Evolutionary conservation across 1,140 invertebrate species (phyloP), one percentile per base, ranked within the genome.

Genomic region (Gryon sp.): DNA sequence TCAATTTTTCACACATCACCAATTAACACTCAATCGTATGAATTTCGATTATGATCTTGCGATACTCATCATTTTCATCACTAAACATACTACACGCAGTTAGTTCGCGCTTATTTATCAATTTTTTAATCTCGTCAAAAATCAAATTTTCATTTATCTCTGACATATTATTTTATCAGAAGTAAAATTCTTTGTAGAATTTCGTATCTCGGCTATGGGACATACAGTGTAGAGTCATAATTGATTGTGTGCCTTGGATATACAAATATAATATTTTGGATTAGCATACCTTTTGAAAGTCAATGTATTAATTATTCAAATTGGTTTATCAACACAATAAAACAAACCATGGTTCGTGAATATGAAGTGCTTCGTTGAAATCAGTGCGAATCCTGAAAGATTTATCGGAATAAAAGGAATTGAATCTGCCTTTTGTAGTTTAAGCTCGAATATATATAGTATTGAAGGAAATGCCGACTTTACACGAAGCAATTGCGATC

Each of bases 101-200:
- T 75, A 81, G 76, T 63, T 80, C 80, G 83, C 75, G 82, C 84
- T 85, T 84, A 53, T 83, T 55, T 77, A 50, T 57, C 28, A 34
- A 14, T 43, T 43, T 36, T 26, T 36, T 43, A 22, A 19, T 55
- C 24, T 43, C 26, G 36, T 60, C 45, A 50, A 22, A n/a, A 50
- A 57, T 50, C 57, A 22, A 55, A 57, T 24, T 55, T 11, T 69
- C 24, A 62, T 50, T 48, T 15, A 43, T 30, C 11, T 36, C 12
- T 45, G 7, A 52, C 30, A 60, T 30, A n/a, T 57, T 48, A 5
- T n/a, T n/a, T n/a, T n/a, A n/a, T 15, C 4, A 22, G 55, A 76
- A n/a, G 41, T 0, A 22, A 41, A 74, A 46, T 62, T 48, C 45
- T 8, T 22, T 14, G 1, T 2, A n/a, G 48, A 41, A 59, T 46